Base-by-base conservation (phyloP, 2,888 invertebrate genomes). In the Clostera curtula region DNA sequence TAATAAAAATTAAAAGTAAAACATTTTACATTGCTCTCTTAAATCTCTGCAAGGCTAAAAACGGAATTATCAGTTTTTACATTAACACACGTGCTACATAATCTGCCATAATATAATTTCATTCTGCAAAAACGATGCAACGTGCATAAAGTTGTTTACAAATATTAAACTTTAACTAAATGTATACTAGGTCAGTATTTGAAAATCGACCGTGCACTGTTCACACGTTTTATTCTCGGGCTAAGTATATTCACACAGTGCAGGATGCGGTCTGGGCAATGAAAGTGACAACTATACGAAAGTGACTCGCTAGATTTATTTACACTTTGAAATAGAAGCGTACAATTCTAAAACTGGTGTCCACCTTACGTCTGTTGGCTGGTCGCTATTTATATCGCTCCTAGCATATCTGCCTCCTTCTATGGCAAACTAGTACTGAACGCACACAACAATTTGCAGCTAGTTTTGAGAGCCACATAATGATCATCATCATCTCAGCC, bases 281-380 rank as follows among this genome's bases (percentile, higher is more conserved):
- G 79, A 82, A 82, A 79, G 76, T 73, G 73, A 77, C 74, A 72
- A 65, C 56, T 56, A 53, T 61, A 73, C 66, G 77, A 79, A 76
- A 79, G 76, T 75, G 62, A 67, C 64, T 65, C 50, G 64, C 58
- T 72, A 73, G 73, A 79, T 77, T 79, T 79, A 80, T 79, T 76
- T 73, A 77, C 77, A 76, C 71, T 73, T 74, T 59, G 56, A 74
- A 76, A 80, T 80, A 80, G 72, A 73, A 56, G 49, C 62, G 55
- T 61, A 58, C 73, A 69, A 70, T 68, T 70, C 71, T 75, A 75
- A 71, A 80, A 75, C 76, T 72, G 64, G 71, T 77, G 77, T 74
- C 74, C 68, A 73, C 68, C 71, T 70, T 65, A 69, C 68, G 69
- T 68, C 65, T 64, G 62, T 60, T 62, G 55, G 50, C 52, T 60